Conservation (phyloP, 2,888 invertebrate genomes). For the Fragum fragum region DNA sequence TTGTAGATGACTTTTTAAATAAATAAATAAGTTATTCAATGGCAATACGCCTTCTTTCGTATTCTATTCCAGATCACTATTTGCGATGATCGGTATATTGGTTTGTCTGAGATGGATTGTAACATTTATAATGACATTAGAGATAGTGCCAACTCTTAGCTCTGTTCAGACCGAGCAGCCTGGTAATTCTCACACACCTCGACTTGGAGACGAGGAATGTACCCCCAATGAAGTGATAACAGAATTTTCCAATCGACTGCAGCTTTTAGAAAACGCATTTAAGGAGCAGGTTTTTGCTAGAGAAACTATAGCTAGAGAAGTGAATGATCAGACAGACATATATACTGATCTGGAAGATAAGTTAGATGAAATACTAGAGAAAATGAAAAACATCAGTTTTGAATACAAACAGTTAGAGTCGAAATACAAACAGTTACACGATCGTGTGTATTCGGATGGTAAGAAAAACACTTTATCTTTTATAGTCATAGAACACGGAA, state of each 20-base stretch:
- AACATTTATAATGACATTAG: constrained; percentile 44
- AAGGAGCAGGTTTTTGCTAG: constrained; percentile 80
- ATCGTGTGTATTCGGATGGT: constrained; percentile 60
- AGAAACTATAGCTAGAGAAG: constrained; percentile 76
- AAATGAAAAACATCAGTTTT: constrained; percentile 69
- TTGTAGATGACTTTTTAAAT: no score
- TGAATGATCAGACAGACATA: constrained; percentile 77
- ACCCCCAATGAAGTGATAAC: constrained; percentile 69
- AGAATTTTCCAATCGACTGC: constrained; percentile 77
- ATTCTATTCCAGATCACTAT: constrained; percentile 56
- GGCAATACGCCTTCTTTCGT: no score
- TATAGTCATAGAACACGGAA: no score
- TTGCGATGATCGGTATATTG: constrained; percentile 69
- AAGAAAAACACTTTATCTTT: no score
- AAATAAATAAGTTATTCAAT: no score
- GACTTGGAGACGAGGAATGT: constrained; percentile 48
- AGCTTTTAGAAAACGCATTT: constrained; percentile 79
- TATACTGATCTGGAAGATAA: constrained; percentile 71
- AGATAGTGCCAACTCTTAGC: constrained; percentile 15
- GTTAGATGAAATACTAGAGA: constrained; percentile 68
- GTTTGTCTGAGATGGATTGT: constrained; percentile 65
- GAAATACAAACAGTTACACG: constrained; percentile 49
- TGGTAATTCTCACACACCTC: constrained; percentile 34
- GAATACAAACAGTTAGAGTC: constrained; percentile 64
- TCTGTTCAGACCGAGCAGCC: background rate